Percentiles rank a stretch among this genome's conserved stretches.
These are phyloP conservation scores for Nemopilema nomurai DNA, from an alignment of 30 jellyfish, hydroid and myxozoan genomes.

Conservation along the genomic window DNA sequence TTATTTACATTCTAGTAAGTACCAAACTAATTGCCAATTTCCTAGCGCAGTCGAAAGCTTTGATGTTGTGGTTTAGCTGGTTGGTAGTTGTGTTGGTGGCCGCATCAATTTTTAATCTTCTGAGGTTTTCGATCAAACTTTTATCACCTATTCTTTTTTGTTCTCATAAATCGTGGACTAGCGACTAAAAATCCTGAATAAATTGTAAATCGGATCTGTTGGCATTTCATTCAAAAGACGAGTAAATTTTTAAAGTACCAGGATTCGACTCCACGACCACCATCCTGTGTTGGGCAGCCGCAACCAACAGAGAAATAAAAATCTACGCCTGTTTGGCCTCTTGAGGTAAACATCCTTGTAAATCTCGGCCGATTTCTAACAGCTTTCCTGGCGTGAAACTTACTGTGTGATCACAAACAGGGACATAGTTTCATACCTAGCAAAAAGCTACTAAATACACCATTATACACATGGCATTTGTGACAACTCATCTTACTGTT, in stretches of 20 bases:
- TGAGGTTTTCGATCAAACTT: neutral
- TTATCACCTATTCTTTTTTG: neutral
- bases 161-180: neutral
- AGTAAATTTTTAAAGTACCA: too few species aligned
- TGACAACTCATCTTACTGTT: too few species aligned
- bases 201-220: neutral
- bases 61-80: neutral
- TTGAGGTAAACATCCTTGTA: too few species aligned
- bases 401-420: neutral
- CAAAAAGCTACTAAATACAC: too few species aligned
- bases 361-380: too few species aligned
- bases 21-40: neutral
- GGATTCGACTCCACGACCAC: neutral
- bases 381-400: too few species aligned
- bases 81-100: conserved; percentile 12
- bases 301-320: neutral
- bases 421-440: too few species aligned
- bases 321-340: too few species aligned
- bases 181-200: neutral
- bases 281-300: neutral
- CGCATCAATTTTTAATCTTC: conserved; percentile 9
- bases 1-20: neutral
- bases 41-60: neutral
- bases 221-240: neutral
- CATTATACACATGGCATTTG: too few species aligned